Conservation (phyloP, 1,140 invertebrate genomes). For the Paraescarpia echinospica region DNA sequence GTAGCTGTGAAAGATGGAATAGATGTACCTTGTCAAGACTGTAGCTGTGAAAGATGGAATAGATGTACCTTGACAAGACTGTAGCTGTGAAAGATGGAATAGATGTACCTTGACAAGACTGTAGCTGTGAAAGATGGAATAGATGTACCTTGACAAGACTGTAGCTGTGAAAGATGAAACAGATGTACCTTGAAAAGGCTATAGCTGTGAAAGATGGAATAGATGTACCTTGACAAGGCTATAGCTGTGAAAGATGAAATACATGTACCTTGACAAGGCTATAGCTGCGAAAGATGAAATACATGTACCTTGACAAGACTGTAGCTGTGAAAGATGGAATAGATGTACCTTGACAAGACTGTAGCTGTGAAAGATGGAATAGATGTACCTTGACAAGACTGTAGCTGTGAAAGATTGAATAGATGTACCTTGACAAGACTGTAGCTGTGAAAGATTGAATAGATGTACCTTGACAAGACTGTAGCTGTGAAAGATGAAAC, state of each 20-base stretch:
- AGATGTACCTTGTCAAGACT: not conserved
- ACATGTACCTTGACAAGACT: not conserved
- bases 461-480: not conserved
- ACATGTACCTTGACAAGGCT: conserved; percentile 52
- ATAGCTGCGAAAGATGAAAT: not conserved
- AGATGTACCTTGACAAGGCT: conserved; percentile 74
- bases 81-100: not conserved
- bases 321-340: not conserved
- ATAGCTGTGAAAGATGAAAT: conserved; percentile 75
- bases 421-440: not conserved
- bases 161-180: not conserved
- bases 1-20: not conserved
- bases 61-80: not conserved
- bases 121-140: not conserved
- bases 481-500: not conserved
- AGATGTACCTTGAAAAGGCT: not conserved
- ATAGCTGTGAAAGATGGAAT: not conserved
- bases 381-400: not conserved
- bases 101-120: not conserved
- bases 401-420: not conserved
- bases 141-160: not conserved
- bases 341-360: not conserved
- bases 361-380: not conserved
- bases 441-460: not conserved
- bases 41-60: not conserved